Base-by-base conservation (phyloP, 2,113 vertebrate genomes). In the Silurus meridionalis region DNA sequence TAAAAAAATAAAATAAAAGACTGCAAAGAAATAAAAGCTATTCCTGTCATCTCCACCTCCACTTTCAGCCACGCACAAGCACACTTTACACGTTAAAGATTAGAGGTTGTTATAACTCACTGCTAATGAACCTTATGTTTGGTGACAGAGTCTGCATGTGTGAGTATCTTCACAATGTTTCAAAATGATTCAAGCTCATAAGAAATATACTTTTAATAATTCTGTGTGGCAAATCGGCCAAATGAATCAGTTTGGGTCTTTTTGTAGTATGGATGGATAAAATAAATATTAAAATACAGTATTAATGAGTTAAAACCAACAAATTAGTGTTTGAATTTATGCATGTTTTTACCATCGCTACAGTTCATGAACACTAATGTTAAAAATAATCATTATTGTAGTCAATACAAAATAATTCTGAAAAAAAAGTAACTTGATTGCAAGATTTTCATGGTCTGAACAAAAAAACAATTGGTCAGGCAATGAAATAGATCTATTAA, bases 61-160 rank as follows among this genome's bases (percentile, higher is more conserved):
- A 46, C 8, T 8, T 5, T 23, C n/a, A 79, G 52, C 55, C 50
- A 58, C 3, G 37, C 7, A 48, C 58, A 28, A 17, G 25, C 3
- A 8, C 72, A 77, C 50, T 55, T 77, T 5, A 81, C 58, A 81
- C 57, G 23, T 60, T 46, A 69, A 67, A 74, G 4, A 74, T 50
- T 46, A 74, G 8, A 74, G 5, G 25, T 71, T 6, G n/a, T 6
- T 21, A 53, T 77, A n/a, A 60, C 57, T 81, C 37, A 80, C 6
- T 61, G 79, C 58, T 81, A 60, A 81, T 37, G 23, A 79, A 28
- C 79, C 79, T 63, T 63, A 81, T 50, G 77, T 28, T 58, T 63
- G 28, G 28, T 81, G 37, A 46, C 58, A 50, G 10, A 23, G 48
- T 81, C 14, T 55, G 11, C 71, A 28, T 14, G 64, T 67, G 64